Base-by-base conservation (phyloP, 2,797 vertebrate genomes). In the Rhynchotus rufescens region DNA sequence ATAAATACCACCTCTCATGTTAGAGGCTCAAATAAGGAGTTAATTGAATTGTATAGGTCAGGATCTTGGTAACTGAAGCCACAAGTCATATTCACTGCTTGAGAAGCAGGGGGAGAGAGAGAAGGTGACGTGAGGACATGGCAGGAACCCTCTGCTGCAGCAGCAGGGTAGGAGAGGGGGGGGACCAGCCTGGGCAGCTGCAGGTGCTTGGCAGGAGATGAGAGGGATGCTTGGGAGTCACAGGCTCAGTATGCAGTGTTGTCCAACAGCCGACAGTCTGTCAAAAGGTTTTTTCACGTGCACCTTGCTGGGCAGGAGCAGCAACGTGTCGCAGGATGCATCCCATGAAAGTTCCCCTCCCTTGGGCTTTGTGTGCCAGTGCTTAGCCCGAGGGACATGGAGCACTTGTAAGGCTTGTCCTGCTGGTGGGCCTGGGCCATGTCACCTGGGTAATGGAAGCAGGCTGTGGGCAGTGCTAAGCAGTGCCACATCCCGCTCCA, bases 301-400 rank as follows among this genome's bases (percentile, higher is more conserved):
- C 28, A 34, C 64, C 34, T 59, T 51, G n/a, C 28, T 36, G 52
- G 49, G 45, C 40, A 56, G 26, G 52, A 16, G 62, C 40, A 4
- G 51, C 32, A 4, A 32, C 21, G 17, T 56, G 23, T 45, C 30
- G 6, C 10, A 8, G 28, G 22, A 36, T 26, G 25, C 34, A 14
- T 15, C 21, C 38, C 30, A 12, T 9, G 38, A 21, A 9, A 14
- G 19, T 32, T 26, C 23, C 11, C 34, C 34, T 62, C 54, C 72
- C 7, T 1, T 22, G 40, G 16, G 4, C 6, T 6, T 17, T 32
- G 30, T 0, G 1, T 32, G 32, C 22, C 79, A 74, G 38, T 8
- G 1, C 8, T 28, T 5, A 22, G 52, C 67, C 77, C 4, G 0
- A 12, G 21, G 86, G 79, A 79, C 5, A 3, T 23, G 82, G 49